Percentiles rank a stretch among this genome's conserved stretches.
Conservation (phyloP, 2,113 vertebrate species). For the Lagenorhynchus albirostris region DNA sequence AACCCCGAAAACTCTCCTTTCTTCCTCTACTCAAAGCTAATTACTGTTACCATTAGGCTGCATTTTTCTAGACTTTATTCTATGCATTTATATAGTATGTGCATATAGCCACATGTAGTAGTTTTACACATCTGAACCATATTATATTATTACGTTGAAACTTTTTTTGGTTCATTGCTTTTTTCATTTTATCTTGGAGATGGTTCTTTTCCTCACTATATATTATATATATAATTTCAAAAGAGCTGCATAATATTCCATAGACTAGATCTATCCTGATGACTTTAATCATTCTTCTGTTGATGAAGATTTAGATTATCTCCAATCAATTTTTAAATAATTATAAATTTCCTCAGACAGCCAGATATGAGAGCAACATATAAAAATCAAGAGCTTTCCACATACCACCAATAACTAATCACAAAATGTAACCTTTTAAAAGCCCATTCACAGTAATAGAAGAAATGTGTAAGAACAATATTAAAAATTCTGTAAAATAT, state of each 20-base stretch:
- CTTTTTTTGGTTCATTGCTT: not conserved
- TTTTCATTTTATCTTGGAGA: not conserved
- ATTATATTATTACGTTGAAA: not conserved
- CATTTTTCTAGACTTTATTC: conserved; percentile 4
- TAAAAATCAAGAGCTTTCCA: not conserved
- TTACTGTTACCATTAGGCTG: not conserved
- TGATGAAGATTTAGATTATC: not conserved
- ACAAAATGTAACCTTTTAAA: not conserved
- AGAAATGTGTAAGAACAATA: not conserved
- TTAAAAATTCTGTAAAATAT: not conserved
- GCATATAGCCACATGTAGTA: not conserved
- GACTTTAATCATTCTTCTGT: not conserved
- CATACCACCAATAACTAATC: not conserved
- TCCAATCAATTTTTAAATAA: not conserved
- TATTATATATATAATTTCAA: not conserved
- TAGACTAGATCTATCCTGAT: not conserved
- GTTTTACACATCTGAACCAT: not conserved
- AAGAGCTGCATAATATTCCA: not conserved
- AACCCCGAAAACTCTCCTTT: not conserved
- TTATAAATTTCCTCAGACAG: not conserved
- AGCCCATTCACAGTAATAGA: not conserved
- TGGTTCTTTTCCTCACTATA: not conserved
- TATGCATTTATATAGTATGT: not conserved
- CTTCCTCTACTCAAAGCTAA: not conserved
- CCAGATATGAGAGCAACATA: not conserved